Conservation (phyloP, 1,140 invertebrate species). For the Vanessa tameamea region DNA sequence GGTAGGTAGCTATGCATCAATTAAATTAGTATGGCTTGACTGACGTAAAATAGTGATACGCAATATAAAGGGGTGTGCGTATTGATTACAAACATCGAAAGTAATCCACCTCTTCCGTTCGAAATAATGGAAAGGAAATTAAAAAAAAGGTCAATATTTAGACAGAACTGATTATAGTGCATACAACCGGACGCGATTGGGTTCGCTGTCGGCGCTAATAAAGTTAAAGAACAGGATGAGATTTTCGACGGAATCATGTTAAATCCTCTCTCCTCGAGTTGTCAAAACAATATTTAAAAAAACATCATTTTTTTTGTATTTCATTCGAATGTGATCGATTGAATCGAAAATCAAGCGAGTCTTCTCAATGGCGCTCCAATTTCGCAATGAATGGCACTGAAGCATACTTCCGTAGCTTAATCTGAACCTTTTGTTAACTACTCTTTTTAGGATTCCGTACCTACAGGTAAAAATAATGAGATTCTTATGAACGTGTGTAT, state of each 20-base stretch:
- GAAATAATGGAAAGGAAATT: conserved; percentile 60
- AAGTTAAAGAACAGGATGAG: conserved; percentile 73
- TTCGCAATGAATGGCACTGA: conserved; percentile 59
- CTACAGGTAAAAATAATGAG: neutral
- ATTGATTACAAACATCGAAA: conserved; percentile 64
- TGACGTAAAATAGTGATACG: conserved; percentile 48
- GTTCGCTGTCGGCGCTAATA: conserved; percentile 65
- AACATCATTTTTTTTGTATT: conserved; percentile 44
- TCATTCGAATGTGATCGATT: conserved; percentile 54
- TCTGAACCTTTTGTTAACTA: conserved; percentile 28
- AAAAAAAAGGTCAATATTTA: conserved; percentile 77
- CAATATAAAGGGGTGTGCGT: conserved; percentile 52
- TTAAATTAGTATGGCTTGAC: conserved; percentile 36
- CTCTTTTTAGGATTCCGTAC: conserved; percentile 4
- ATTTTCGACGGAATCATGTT: conserved; percentile 71
- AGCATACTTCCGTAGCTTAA: conserved; percentile 62
- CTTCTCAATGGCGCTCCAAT: conserved; percentile 48
- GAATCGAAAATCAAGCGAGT: conserved; percentile 66
- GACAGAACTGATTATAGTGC: conserved; percentile 73
- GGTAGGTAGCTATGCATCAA: neutral
- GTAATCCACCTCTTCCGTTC: conserved; percentile 61
- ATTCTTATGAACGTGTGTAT: neutral
- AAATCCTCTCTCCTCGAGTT: conserved; percentile 65
- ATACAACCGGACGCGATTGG: conserved; percentile 67
- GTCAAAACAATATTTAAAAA: conserved; percentile 65